Conservation (phyloP, 2,797 vertebrate genomes). For the Pelochelys cantorii region DNA sequence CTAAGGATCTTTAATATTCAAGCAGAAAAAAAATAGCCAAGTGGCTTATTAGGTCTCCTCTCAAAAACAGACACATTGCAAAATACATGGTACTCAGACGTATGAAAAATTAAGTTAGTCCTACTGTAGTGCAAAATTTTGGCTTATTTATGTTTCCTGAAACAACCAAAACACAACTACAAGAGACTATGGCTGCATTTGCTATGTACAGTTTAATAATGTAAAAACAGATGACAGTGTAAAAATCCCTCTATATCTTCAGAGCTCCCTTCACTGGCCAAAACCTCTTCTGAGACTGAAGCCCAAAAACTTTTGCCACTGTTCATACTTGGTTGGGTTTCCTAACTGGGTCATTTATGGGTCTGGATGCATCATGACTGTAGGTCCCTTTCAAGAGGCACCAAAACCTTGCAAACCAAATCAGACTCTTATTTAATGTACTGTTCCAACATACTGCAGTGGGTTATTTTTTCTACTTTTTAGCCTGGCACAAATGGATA, state of each 20-base stretch:
- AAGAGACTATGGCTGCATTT: not conserved
- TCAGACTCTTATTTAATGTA: not conserved
- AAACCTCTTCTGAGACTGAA: not conserved
- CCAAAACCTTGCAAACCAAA: not conserved
- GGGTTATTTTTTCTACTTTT: not conserved
- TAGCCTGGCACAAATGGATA: not conserved
- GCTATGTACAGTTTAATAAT: not conserved
- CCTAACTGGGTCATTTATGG: not conserved
- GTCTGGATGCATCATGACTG: not conserved
- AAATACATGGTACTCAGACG: not conserved
- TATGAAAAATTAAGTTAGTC: not conserved
- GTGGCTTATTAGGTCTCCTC: not conserved
- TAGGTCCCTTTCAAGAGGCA: not conserved
- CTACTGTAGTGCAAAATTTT: not conserved
- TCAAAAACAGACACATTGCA: not conserved
- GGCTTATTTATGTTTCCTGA: not conserved
- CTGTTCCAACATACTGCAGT: not conserved
- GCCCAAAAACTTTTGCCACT: not conserved
- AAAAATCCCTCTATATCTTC: conserved; percentile 1
- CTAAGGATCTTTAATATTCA: not conserved
- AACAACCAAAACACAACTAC: not conserved
- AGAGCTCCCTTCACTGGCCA: not conserved
- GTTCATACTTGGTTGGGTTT: not conserved
- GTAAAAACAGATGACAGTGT: not conserved
- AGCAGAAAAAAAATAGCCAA: not conserved